phyloP scores from a whole-genome alignment of 2,888 invertebrate genomes.

The Coleophora flavipennella region DNA sequence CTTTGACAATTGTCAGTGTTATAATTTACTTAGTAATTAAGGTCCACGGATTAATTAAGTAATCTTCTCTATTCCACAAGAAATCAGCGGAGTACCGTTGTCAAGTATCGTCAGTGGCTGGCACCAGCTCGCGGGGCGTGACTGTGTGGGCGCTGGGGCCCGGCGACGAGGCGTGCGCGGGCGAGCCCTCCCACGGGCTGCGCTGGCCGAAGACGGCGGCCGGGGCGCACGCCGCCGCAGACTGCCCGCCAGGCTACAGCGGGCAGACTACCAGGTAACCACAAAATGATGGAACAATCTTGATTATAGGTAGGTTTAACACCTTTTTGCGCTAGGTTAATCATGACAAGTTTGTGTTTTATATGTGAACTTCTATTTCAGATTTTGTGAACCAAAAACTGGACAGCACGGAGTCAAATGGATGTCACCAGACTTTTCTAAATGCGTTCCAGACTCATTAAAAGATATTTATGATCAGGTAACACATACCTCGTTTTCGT shows the following conservation, averaged over 20 bases:
- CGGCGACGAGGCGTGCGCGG: constrained; percentile 62
- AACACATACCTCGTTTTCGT: no score
- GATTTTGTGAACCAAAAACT: constrained; percentile 62
- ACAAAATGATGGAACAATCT: no score
- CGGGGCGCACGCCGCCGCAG: constrained; percentile 74
- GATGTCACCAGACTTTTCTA: constrained; percentile 83
- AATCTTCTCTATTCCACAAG: constrained; percentile 39
- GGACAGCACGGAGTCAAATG: constrained; percentile 77
- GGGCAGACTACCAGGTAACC: constrained; percentile 53
- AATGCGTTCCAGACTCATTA: constrained; percentile 78
- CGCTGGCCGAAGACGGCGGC: constrained; percentile 79
- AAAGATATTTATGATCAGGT: constrained; percentile 77
- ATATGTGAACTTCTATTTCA: constrained; percentile 21
- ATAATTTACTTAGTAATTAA: no score
- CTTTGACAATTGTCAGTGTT: no score
- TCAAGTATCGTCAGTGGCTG: constrained; percentile 73
- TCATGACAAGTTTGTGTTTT: no score
- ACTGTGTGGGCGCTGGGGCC: constrained; percentile 77
- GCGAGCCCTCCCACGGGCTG: constrained; percentile 70
- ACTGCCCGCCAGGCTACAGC: constrained; percentile 67
- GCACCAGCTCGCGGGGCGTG: constrained; percentile 66
- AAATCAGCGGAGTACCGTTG: constrained; percentile 86
- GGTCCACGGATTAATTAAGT: no score
- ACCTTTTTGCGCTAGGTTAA: no score
- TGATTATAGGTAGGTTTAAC: no score